Percentiles rank a stretch among this genome's conserved stretches.
Evolutionary conservation across 2,888 invertebrate species (phyloP).

Genomic region (Lasius fuliginosus): DNA sequence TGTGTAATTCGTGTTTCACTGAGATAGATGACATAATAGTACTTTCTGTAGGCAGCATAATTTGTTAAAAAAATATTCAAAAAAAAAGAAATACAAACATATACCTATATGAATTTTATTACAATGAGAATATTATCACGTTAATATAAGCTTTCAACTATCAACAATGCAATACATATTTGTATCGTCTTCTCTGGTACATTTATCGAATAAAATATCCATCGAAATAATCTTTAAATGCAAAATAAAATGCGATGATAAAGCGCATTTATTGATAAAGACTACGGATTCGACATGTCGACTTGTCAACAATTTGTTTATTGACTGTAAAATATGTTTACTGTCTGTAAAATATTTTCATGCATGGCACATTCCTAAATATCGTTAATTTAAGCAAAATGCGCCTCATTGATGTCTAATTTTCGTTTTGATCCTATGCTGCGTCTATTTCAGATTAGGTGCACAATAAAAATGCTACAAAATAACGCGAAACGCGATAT

Average conservation of each 20-base stretch:
- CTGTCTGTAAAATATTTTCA: conserved; percentile 8
- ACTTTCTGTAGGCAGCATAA: conserved; percentile 20
- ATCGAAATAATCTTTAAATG: background rate
- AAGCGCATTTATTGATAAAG: conserved; percentile 1
- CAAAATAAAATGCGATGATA: conserved; percentile 13
- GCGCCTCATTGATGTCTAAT: conserved; percentile 9
- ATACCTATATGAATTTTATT: conserved; percentile 1
- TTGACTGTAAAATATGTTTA: background rate
- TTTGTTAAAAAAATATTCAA: conserved; percentile 25
- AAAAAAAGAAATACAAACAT: conserved; percentile 5
- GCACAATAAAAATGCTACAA: conserved; percentile 43
- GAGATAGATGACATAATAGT: conserved; percentile 14
- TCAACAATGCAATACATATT: background rate
- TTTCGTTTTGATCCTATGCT: conserved; percentile 34
- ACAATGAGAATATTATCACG: background rate
- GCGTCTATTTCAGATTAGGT: background rate
- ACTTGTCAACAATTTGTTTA: background rate
- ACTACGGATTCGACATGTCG: background rate
- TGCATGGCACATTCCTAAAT: conserved; percentile 26
- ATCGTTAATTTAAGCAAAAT: conserved; percentile 12
- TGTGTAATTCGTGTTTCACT: background rate
- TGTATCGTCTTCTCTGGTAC: background rate
- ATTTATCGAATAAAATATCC: background rate
- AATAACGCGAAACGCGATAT: conserved; percentile 33
- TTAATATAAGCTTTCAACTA: background rate